A percentile compares a stretch with the other conserved stretches of the same genome.
phyloP scores from a whole-genome alignment of 1,140 invertebrate species.

The Teleopsis dalmanni region DNA sequence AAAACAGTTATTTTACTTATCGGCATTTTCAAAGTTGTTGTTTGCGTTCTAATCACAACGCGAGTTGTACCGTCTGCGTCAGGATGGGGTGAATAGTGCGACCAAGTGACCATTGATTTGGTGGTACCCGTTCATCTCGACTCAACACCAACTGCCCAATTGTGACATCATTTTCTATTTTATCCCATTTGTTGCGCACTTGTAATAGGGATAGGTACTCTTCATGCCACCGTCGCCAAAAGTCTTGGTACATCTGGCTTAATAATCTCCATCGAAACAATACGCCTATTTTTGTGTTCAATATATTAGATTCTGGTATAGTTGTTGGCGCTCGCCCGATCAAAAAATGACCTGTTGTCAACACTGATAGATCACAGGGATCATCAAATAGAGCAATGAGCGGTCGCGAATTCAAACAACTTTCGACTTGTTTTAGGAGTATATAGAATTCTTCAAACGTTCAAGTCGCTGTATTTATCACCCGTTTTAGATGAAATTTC shows the following conservation, averaged over 20 bases:
- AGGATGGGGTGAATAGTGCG: too few relatives aligned
- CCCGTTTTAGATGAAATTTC: conserved; percentile 1
- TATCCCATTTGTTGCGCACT: background rate
- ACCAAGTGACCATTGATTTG: too few relatives aligned
- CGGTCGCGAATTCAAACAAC: conserved; percentile 4
- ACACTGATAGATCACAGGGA: background rate
- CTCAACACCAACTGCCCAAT: too few relatives aligned
- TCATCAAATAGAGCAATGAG: conserved; percentile 1
- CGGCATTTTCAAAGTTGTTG: too few relatives aligned
- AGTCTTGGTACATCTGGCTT: background rate
- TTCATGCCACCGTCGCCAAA: background rate
- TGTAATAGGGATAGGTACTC: background rate
- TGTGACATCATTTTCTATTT: too few relatives aligned
- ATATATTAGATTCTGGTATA: background rate
- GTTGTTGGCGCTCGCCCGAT: background rate
- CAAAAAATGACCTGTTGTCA: conserved; percentile 3
- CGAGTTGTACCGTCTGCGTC: too few relatives aligned
- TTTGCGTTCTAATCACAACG: too few relatives aligned
- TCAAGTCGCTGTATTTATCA: background rate
- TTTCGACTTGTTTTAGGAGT: background rate
- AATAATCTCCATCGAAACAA: background rate
- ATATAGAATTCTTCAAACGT: conserved; percentile 5
- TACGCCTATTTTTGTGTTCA: background rate
- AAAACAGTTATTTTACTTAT: too few relatives aligned
- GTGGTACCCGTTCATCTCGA: too few relatives aligned